Evolutionary conservation across 2,888 invertebrate genomes (phyloP), one percentile per base, ranked within the genome.

Genomic region (Neoascia interrupta): DNA sequence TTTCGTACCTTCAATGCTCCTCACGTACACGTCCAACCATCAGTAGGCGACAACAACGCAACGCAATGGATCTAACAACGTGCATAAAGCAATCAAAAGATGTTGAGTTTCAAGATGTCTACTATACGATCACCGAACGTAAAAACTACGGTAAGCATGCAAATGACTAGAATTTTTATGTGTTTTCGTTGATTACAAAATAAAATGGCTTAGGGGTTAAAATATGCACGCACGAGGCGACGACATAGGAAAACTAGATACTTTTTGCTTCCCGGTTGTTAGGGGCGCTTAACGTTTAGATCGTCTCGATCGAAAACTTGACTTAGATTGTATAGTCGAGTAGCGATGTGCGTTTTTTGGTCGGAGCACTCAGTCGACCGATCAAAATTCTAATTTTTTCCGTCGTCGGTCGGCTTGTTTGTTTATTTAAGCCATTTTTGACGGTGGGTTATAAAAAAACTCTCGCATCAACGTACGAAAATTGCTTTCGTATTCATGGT

Each of bases 81-180:
- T 79, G 72, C 60, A 75, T 83, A 63, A 85, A 85, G 56, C 82
- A 83, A 45, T 83, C 85, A 15, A 87, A 86, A 83, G 87, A 89
- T 84, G 87, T 88, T 53, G 89, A 88, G 73, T 88, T 88, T 76
- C 88, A 89, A 84, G 89, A 88, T 83, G 84, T 88, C 51, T 85
- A 83, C 81, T 88, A 87, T 43, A 85, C 85, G n/a, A 85, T 89
- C 2, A 84, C 84, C 68, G 82, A 85, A 70, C 85, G 84, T 41
- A 85, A 84, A 47, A 85, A 84, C 79, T 85, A 85, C 68, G 83
- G 88, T 88, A 82, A 87, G 87, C 84, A 66, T 72, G 18, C 66
- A 64, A 56, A 43, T 41, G 16, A 15, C 6, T 16, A 31, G 10
- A 31, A 34, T 34, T 31, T 47, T 16, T 39, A 15, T 8, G 5